Conservation (phyloP, 2,113 vertebrate species). For the Circaetus cinerascens region DNA sequence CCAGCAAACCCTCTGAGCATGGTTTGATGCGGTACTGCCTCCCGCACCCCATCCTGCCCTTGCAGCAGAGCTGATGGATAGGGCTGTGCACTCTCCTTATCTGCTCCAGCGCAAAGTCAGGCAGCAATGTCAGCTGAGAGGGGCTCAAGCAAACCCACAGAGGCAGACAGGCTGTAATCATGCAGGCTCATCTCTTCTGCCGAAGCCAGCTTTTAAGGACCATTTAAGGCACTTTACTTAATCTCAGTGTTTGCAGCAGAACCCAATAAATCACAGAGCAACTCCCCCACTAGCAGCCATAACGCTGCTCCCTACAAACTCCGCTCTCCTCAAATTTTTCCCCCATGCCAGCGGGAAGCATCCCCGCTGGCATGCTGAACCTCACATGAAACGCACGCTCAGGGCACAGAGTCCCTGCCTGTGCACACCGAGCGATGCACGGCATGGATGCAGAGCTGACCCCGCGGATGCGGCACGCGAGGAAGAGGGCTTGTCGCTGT, state of each 20-base stretch:
- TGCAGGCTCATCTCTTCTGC: background rate
- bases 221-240: constrained; percentile 7
- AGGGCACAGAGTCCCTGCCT: background rate
- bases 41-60: background rate
- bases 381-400: fast-evolving
- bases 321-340: background rate
- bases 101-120: background rate
- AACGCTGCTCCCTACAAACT: background rate
- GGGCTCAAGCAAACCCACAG: background rate
- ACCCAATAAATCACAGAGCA: constrained; percentile 8
- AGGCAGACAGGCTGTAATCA: background rate
- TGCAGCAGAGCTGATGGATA: background rate
- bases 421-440: fast-evolving
- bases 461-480: fast-evolving
- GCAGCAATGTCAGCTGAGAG: background rate
- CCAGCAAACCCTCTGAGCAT: background rate
- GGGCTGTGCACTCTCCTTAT: background rate
- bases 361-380: fast-evolving
- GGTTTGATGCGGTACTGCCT: fast-evolving
- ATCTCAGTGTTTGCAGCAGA: background rate
- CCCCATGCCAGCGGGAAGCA: fast-evolving
- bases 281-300: background rate
- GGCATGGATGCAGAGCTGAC: fast-evolving
- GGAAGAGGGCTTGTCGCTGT: background rate
- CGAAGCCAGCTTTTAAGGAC: background rate